Percentiles rank a stretch among this genome's conserved stretches.
These are phyloP conservation scores for Gorsachius goisagi DNA, from an alignment of 2,113 vertebrate genomes.

Conservation along the genomic window DNA sequence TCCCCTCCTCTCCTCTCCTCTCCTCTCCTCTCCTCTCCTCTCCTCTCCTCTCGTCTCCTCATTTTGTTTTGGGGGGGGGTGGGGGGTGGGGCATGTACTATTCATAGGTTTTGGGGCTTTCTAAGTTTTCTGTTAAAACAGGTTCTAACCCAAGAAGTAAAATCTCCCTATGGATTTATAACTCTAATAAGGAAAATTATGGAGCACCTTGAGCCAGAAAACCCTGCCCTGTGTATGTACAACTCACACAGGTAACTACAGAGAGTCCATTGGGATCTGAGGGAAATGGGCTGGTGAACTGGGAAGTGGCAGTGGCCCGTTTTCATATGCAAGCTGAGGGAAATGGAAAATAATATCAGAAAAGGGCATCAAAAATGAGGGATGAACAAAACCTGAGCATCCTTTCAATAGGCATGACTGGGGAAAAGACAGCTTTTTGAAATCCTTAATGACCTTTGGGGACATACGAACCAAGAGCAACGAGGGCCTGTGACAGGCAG, in stretches of 20 bases:
- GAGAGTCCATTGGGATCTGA: not conserved
- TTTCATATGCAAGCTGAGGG: not conserved
- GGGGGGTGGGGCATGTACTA: not conserved
- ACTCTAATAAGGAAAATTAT: not conserved
- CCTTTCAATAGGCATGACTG: not conserved
- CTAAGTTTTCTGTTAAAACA: not conserved
- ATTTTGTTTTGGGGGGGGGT: not conserved
- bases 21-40: too few relatives aligned
- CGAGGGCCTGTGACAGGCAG: not conserved
- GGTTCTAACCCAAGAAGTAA: not conserved
- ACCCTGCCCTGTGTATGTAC: not conserved
- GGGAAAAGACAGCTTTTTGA: not conserved
- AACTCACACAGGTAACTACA: not conserved
- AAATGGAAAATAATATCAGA: not conserved
- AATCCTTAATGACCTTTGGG: not conserved
- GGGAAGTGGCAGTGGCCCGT: not conserved
- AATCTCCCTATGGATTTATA: not conserved
- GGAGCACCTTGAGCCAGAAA: not conserved
- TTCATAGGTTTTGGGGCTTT: not conserved
- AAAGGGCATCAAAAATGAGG: not conserved
- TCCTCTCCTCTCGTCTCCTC: too few relatives aligned
- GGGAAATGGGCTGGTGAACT: not conserved
- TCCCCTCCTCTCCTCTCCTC: accelerated
- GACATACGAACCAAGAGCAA: not conserved
- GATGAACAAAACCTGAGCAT: not conserved